phyloP scores from a whole-genome alignment of 2,797 vertebrate species.

The Melanotaenia nigrans region DNA sequence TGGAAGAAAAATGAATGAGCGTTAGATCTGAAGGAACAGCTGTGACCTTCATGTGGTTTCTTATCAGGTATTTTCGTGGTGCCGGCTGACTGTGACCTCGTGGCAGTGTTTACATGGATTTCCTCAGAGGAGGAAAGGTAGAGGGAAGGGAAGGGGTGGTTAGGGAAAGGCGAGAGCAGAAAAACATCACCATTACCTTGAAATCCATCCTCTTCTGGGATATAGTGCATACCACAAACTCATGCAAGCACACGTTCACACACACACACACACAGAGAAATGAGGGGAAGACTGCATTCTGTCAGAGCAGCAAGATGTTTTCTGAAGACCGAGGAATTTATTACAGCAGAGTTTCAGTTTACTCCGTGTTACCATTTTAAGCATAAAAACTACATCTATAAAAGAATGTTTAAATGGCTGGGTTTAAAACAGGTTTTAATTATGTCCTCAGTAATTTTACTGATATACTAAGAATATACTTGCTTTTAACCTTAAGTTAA shows the following conservation, averaged over 20 bases:
- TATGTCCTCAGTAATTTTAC: neutral
- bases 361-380: neutral
- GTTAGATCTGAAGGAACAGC: constrained; percentile 40
- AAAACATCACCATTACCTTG: constrained; percentile 50
- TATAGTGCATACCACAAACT: constrained; percentile 40
- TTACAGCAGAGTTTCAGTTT: neutral
- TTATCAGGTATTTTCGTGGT: constrained; percentile 55
- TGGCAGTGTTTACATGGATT: constrained; percentile 58
- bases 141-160: neutral
- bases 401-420: neutral
- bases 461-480: too few relatives aligned
- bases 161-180: neutral
- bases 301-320: neutral
- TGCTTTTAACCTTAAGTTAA: neutral
- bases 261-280: constrained; percentile 2
- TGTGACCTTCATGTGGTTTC: constrained; percentile 31
- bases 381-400: neutral
- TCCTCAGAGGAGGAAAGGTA: constrained; percentile 30
- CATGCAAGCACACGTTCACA: constrained; percentile 44
- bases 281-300: neutral
- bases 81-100: constrained; percentile 45
- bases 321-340: neutral
- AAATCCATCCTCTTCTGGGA: constrained; percentile 57
- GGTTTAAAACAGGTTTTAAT: neutral
- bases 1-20: neutral